Conservation (phyloP, 2,888 invertebrate genomes). For the Ariolimax columbianus region DNA sequence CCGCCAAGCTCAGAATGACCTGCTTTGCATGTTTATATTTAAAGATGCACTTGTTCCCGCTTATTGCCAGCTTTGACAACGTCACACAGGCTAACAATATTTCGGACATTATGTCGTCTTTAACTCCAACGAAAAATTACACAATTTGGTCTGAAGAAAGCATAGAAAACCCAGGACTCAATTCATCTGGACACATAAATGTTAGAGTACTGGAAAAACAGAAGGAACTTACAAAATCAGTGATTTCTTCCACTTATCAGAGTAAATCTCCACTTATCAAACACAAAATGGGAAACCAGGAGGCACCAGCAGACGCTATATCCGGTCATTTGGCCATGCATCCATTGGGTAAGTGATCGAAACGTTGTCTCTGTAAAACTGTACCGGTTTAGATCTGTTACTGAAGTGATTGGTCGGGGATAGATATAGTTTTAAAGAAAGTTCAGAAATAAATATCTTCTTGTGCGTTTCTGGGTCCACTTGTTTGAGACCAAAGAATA, state of each 20-base stretch:
- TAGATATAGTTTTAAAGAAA: too few relatives aligned
- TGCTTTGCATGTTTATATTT: not conserved
- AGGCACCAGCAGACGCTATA: conserved; percentile 47
- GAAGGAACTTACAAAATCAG: not conserved
- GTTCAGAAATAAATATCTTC: too few relatives aligned
- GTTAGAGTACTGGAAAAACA: not conserved
- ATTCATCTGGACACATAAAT: not conserved
- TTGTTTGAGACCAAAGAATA: too few relatives aligned
- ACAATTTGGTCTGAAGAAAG: not conserved
- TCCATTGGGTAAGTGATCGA: conserved; percentile 40
- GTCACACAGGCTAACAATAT: not conserved
- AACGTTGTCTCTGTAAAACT: not conserved
- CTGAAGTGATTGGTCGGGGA: too few relatives aligned
- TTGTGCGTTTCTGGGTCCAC: too few relatives aligned
- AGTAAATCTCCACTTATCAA: not conserved
- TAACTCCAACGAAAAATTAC: not conserved
- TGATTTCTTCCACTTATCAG: conserved; percentile 5
- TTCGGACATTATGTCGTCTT: not conserved
- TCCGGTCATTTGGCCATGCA: conserved; percentile 47
- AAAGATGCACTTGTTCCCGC: not conserved
- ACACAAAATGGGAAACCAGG: conserved; percentile 25
- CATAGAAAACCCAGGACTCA: not conserved
- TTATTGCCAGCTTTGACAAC: not conserved
- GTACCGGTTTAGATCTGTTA: not conserved
- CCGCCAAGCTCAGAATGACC: not conserved